These are phyloP conservation scores for Cephalotes varians DNA, from an alignment of 2,888 invertebrate species.

Conservation along the genomic window DNA sequence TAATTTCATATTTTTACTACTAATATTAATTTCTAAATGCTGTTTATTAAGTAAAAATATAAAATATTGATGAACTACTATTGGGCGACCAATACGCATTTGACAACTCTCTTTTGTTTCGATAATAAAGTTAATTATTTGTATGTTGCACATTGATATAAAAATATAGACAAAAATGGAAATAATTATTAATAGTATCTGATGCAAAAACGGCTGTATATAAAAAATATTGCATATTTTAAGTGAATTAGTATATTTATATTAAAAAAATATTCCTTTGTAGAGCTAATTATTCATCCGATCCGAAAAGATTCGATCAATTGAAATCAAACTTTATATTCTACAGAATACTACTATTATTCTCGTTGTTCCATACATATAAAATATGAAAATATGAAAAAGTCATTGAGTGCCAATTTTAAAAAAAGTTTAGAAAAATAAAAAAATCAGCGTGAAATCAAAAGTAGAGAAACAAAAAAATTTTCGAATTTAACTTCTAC, in stretches of 20 bases:
- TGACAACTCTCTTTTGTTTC: no score
- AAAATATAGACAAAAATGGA: background rate
- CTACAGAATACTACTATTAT: no score
- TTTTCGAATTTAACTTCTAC: background rate
- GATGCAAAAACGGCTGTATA: background rate
- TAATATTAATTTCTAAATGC: no score
- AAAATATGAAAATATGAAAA: conserved; percentile 18
- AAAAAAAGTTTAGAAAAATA: conserved; percentile 15
- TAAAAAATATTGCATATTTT: background rate
- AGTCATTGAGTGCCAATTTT: background rate
- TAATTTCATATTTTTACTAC: no score
- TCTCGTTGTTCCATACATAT: background rate
- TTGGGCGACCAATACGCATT: no score
- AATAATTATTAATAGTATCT: background rate
- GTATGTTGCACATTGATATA: background rate
- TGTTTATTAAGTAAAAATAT: no score
- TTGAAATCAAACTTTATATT: background rate
- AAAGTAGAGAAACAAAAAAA: background rate
- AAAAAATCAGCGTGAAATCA: conserved; percentile 7
- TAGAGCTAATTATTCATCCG: background rate
- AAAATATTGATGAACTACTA: no score
- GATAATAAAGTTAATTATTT: background rate
- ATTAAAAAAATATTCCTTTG: background rate
- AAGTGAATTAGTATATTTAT: background rate
- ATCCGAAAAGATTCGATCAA: background rate